These are phyloP conservation scores for Arion vulgaris DNA, from an alignment of 1,140 invertebrate species.

Conservation along the genomic window DNA sequence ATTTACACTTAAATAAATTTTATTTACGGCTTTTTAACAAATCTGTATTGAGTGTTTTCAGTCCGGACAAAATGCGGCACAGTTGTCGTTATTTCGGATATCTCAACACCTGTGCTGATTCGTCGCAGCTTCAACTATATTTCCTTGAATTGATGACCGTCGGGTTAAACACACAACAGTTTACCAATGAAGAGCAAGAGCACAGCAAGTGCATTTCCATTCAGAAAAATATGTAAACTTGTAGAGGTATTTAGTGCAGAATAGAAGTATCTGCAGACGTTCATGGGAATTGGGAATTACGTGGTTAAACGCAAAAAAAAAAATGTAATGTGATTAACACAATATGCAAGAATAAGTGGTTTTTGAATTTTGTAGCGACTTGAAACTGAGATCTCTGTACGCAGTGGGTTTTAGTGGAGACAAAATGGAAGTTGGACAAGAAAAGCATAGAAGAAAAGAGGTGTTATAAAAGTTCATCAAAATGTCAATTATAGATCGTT, in stretches of 20 bases:
- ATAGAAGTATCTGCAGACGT: not conserved
- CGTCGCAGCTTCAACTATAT: not conserved
- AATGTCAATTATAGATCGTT: too few relatives aligned
- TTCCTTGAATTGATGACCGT: not conserved
- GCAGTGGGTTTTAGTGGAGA: too few relatives aligned
- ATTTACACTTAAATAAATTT: conserved; percentile 11
- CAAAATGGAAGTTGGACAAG: too few relatives aligned
- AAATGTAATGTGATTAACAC: too few relatives aligned
- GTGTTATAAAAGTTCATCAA: too few relatives aligned
- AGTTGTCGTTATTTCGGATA: not conserved
- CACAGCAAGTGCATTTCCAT: not conserved
- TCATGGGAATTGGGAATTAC: too few relatives aligned
- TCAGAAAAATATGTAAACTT: not conserved
- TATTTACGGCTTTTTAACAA: not conserved
- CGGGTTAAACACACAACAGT: not conserved
- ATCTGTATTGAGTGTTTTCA: not conserved
- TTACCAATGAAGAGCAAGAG: not conserved
- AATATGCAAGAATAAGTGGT: too few relatives aligned
- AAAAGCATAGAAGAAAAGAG: too few relatives aligned
- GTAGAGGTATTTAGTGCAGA: not conserved
- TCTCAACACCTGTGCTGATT: conserved; percentile 1
- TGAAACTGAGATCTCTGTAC: too few relatives aligned
- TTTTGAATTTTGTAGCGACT: too few relatives aligned
- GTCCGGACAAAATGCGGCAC: not conserved
- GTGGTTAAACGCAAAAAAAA: too few relatives aligned